Percentiles rank a stretch among this genome's conserved stretches.
These are phyloP conservation scores for Ptychochromis oligacanthus DNA, from an alignment of 2,113 vertebrate genomes.

Conservation along the genomic window DNA sequence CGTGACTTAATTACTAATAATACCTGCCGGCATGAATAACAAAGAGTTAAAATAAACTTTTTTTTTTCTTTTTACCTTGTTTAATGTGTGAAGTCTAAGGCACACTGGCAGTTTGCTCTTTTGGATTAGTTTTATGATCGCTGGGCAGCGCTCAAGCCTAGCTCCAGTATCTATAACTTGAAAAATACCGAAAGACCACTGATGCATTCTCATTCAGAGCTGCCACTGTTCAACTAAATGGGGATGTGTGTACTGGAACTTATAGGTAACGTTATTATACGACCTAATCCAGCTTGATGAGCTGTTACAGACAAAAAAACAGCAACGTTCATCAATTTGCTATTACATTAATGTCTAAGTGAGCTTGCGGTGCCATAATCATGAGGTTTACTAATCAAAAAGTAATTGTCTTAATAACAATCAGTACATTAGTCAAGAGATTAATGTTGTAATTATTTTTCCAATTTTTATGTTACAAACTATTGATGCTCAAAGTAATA, in stretches of 20 bases:
- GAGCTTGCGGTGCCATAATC: not conserved
- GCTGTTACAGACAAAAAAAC: not conserved
- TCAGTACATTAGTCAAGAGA: not conserved
- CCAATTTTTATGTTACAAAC: not conserved
- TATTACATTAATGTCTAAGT: not conserved
- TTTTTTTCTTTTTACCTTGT: not conserved
- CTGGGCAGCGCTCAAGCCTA: not conserved
- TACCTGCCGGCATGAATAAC: conserved; percentile 10
- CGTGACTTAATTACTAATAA: conserved; percentile 24
- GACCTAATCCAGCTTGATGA: not conserved
- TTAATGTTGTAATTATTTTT: not conserved
- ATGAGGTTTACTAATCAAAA: not conserved
- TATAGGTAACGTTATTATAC: not conserved
- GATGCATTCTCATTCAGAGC: not conserved
- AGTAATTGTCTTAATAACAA: not conserved
- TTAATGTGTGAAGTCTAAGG: not conserved
- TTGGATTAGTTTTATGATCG: not conserved
- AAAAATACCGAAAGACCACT: not conserved
- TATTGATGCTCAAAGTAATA: not conserved
- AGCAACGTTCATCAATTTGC: not conserved
- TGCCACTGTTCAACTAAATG: not conserved
- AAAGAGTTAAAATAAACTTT: not conserved
- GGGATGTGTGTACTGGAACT: not conserved
- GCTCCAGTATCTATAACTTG: not conserved
- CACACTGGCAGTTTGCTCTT: not conserved